Conservation (phyloP, 2,888 invertebrate species). For the Halictus quadricinctus region DNA sequence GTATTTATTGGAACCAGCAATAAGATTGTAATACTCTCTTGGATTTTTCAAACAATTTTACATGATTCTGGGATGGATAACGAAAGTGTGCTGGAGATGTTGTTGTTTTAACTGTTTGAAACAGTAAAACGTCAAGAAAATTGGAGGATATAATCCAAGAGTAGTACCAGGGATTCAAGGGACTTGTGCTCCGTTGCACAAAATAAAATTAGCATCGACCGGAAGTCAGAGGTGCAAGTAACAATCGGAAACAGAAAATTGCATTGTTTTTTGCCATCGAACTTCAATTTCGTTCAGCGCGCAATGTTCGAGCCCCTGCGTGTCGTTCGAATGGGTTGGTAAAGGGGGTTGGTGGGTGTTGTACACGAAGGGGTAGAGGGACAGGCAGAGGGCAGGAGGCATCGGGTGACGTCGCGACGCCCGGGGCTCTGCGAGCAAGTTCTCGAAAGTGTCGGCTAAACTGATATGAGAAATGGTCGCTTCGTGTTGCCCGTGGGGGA, state of each 20-base stretch:
- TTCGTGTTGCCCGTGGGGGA: conserved; percentile 81
- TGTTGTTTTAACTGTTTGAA: too few species aligned
- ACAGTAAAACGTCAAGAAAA: too few species aligned
- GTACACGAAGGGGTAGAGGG: conserved; percentile 29
- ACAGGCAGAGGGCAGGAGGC: conserved; percentile 69
- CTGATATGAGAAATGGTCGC: conserved; percentile 82
- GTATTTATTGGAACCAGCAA: too few species aligned
- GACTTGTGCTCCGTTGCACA: too few species aligned
- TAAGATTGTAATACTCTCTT: too few species aligned
- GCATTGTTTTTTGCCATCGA: neutral
- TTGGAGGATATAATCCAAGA: too few species aligned
- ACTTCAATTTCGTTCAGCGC: neutral
- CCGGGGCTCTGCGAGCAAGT: conserved; percentile 78
- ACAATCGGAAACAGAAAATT: neutral
- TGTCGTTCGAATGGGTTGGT: conserved; percentile 56
- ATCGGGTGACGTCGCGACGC: conserved; percentile 79
- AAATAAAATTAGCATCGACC: neutral
- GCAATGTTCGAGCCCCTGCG: neutral
- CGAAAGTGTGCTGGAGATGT: too few species aligned
- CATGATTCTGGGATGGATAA: too few species aligned
- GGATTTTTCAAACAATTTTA: too few species aligned
- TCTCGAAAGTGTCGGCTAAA: conserved; percentile 82
- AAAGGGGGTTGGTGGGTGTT: conserved; percentile 51
- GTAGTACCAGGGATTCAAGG: too few species aligned
- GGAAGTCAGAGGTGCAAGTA: neutral